Evolutionary conservation across 1,140 invertebrate species (phyloP).

Genomic region (Micrasema minimum): DNA sequence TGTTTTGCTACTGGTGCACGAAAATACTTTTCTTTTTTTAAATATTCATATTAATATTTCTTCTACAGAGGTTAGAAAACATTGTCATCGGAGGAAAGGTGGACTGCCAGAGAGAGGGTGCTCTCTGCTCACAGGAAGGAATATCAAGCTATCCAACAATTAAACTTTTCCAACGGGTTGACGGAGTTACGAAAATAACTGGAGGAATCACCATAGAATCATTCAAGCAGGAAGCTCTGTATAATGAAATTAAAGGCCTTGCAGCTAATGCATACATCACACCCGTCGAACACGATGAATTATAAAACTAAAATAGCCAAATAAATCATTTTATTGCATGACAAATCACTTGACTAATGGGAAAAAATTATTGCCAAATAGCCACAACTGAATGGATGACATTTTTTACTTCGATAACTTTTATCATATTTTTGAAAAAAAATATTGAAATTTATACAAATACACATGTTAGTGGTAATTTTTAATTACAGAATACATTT

Average conservation of each 20-base stretch:
- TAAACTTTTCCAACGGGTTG: conserved; percentile 49
- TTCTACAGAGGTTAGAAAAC: conserved; percentile 43
- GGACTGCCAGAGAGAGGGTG: conserved; percentile 48
- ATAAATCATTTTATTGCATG: neutral
- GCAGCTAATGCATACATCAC: conserved; percentile 48
- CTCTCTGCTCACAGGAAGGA: conserved; percentile 41
- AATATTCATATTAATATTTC: neutral
- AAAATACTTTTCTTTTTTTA: no score
- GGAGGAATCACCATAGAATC: conserved; percentile 42
- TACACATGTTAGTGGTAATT: no score
- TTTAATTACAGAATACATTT: no score
- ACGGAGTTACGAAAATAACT: conserved; percentile 39
- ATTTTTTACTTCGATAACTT: no score
- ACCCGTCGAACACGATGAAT: conserved; percentile 48
- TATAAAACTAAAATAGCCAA: conserved; percentile 17
- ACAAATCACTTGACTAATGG: conserved; percentile 2
- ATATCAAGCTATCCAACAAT: conserved; percentile 48
- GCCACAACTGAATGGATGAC: neutral
- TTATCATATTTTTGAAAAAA: no score
- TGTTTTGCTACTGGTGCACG: no score
- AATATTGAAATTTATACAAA: no score
- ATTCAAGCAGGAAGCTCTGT: conserved; percentile 43
- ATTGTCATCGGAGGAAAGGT: conserved; percentile 49
- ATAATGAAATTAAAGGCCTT: conserved; percentile 34
- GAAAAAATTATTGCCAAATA: conserved; percentile 8